Conservation (phyloP, 2,888 invertebrate species). For the Miltochrista miniata region DNA sequence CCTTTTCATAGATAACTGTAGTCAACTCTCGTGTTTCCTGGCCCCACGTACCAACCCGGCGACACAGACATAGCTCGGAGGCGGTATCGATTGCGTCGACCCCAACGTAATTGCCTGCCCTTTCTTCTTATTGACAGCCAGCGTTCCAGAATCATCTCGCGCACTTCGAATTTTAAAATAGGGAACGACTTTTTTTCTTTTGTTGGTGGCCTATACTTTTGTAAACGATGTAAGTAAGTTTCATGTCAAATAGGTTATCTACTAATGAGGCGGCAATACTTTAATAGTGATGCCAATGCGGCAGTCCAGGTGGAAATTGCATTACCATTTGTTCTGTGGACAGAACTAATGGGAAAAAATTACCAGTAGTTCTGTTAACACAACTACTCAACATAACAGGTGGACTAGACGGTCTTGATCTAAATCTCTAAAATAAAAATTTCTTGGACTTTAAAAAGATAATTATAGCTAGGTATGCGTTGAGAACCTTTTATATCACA, state of each 20-base stretch:
- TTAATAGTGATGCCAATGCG: not conserved
- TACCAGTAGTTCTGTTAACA: no score
- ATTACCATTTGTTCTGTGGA: no score
- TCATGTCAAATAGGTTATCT: not conserved
- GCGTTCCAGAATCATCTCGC: slow-evolving; percentile 44
- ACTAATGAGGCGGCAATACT: no score
- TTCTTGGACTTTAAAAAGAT: no score
- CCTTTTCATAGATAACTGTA: not conserved
- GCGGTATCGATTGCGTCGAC: slow-evolving; percentile 58
- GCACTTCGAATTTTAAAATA: slow-evolving; percentile 38
- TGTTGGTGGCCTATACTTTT: slow-evolving; percentile 5
- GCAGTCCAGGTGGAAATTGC: no score
- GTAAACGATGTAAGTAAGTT: not conserved
- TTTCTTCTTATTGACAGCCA: slow-evolving; percentile 66
- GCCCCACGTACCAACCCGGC: slow-evolving; percentile 28
- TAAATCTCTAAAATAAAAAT: no score
- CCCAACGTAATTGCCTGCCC: slow-evolving; percentile 64
- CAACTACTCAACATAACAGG: no score
- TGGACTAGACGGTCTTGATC: no score
- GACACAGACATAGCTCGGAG: slow-evolving; percentile 47
- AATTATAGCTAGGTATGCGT: no score
- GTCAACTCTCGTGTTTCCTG: slow-evolving; percentile 1
- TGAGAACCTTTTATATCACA: no score
- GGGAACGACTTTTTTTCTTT: slow-evolving; percentile 16
- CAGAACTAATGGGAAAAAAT: no score